Base-by-base conservation (phyloP, 2,113 vertebrate species). In the Melanocharis versteri region DNA sequence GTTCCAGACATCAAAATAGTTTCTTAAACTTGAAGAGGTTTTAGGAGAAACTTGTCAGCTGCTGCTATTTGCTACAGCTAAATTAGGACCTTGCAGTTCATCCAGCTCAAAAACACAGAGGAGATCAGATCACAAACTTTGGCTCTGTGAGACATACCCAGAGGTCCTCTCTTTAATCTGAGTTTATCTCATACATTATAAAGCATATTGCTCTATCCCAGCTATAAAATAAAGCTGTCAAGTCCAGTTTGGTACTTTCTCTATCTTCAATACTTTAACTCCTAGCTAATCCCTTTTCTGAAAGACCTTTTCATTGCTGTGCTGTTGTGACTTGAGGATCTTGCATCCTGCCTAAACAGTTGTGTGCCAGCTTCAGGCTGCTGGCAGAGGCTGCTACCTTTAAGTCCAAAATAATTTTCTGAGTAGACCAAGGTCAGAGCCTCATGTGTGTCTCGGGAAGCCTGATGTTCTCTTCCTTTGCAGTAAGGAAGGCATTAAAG, bases 111-210 rank as follows among this genome's bases (percentile, higher is more conserved):
- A 70, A 88, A 39, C 39, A 76, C 45, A 65, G 89, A 65, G 39
- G 68, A 91, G 76, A 89, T 92, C 90, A 96, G 72, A 90, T 95
- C 87, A 64, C 93, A 93, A 24, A 56, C 44, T 61, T 42, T 11
- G 7, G 51, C 85, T 89, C 47, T 54, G 3, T 23, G 45, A 60
- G 93, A 61, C 70, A 76, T 58, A 77, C 60, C 50, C 75, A 62
- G 12, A 31, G 35, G 24, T 39, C 71, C 44, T 62, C 47, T 31
- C 64, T 83, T 73, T 48, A 68, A 77, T 81, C 64, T 54, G 8
- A 4, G 7, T 79, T 96, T 83, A 70, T 66, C 90, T 51, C 45
- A 19, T 70, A 24, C 11, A 5, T 70, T 76, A 33, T 28, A 44
- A 83, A 94, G 37, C 33, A 21, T 23, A 33, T 37, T 58, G 39